A percentile compares a stretch with the other conserved stretches of the same genome.
phyloP scores from a whole-genome alignment of 2,888 invertebrate genomes.

The Aphrophora alni region DNA sequence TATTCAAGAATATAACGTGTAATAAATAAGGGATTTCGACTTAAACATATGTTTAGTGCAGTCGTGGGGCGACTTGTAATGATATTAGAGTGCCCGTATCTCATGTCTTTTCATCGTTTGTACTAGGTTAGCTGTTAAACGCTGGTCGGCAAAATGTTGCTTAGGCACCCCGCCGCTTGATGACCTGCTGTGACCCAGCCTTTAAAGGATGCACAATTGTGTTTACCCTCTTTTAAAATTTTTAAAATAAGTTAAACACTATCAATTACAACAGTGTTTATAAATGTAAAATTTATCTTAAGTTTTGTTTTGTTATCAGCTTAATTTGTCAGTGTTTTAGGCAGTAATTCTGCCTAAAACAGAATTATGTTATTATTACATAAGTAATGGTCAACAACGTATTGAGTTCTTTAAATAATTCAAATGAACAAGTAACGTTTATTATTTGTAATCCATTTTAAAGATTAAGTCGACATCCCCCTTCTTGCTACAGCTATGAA shows the following conservation, averaged over 20 bases:
- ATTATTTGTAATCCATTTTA: too few species aligned
- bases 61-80: background rate
- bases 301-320: too few species aligned
- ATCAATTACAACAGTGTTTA: too few species aligned
- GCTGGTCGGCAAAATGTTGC: slow-evolving; percentile 10
- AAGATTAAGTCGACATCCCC: too few species aligned
- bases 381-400: too few species aligned
- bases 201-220: slow-evolving; percentile 6
- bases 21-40: slow-evolving; percentile 7
- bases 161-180: background rate
- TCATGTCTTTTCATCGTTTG: slow-evolving; percentile 16
- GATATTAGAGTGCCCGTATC: slow-evolving; percentile 13
- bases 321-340: too few species aligned
- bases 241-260: background rate
- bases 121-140: background rate
- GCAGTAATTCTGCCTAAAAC: too few species aligned
- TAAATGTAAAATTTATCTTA: too few species aligned
- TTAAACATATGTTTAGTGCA: slow-evolving; percentile 16
- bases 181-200: slow-evolving; percentile 2
- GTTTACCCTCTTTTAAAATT: background rate
- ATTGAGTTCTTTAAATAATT: too few species aligned
- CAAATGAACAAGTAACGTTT: too few species aligned
- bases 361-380: too few species aligned
- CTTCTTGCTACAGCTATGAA: too few species aligned
- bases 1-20: background rate